These are phyloP conservation scores for Gopherus evgoodei DNA, from an alignment of 2,113 vertebrate species.

Conservation along the genomic window DNA sequence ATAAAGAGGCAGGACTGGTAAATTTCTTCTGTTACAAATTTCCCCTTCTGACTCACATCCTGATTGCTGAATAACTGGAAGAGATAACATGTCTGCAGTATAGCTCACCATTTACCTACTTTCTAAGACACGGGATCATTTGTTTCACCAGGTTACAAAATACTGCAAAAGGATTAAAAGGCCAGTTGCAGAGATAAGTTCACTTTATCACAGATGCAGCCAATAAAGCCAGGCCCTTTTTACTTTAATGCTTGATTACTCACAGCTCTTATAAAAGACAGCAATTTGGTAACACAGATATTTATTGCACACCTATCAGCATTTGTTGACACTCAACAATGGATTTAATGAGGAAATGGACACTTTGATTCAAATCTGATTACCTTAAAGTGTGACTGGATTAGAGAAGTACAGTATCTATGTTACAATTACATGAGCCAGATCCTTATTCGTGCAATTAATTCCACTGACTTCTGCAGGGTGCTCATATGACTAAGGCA, in stretches of 20 bases:
- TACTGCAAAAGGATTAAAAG: conserved; percentile 18
- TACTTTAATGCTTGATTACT: fast-evolving
- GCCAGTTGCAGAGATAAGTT: background rate
- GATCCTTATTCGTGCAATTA: too few relatives aligned
- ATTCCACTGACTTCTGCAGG: background rate
- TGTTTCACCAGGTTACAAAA: conserved; percentile 26
- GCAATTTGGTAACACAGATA: background rate
- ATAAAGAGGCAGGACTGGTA: background rate
- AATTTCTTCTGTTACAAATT: background rate
- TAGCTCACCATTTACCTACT: background rate
- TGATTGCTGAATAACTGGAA: background rate
- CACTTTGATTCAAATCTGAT: background rate
- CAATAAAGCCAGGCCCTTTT: background rate
- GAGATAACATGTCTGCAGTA: background rate
- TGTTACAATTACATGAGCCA: background rate
- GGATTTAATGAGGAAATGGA: background rate
- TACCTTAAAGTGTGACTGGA: background rate
- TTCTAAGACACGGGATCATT: background rate
- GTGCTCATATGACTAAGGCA: background rate
- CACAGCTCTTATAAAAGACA: fast-evolving
- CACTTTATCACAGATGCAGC: background rate
- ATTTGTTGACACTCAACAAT: fast-evolving
- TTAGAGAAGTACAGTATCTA: background rate
- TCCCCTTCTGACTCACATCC: background rate
- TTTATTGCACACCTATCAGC: background rate